Conservation (phyloP, 1,140 invertebrate species). For the Papilio dardanus region DNA sequence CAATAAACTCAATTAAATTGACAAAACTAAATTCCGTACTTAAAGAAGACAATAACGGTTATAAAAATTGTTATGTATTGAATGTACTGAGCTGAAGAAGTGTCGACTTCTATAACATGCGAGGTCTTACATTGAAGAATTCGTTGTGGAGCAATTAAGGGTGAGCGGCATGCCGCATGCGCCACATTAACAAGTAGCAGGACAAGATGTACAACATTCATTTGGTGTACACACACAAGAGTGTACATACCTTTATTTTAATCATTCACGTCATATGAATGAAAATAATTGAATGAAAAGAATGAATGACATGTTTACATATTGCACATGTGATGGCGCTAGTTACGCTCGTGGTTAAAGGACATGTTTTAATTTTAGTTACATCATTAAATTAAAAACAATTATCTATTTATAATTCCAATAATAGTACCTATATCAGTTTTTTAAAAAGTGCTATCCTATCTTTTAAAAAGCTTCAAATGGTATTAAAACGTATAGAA, state of each 20-base stretch:
- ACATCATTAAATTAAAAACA: too few relatives aligned
- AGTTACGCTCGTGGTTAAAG: neutral
- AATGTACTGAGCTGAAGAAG: slow-evolving; percentile 65
- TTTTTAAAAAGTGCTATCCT: too few relatives aligned
- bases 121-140: slow-evolving; percentile 68
- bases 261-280: neutral
- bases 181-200: slow-evolving; percentile 49
- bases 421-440: too few relatives aligned
- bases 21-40: too few relatives aligned
- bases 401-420: too few relatives aligned
- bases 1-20: too few relatives aligned
- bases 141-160: slow-evolving; percentile 77
- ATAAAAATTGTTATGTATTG: slow-evolving; percentile 45
- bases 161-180: slow-evolving; percentile 48
- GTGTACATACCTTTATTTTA: neutral
- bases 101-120: slow-evolving; percentile 61
- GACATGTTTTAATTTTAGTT: neutral
- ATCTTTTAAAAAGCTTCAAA: too few relatives aligned
- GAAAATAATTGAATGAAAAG: neutral
- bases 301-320: too few relatives aligned
- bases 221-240: neutral
- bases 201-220: slow-evolving; percentile 35
- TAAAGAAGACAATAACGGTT: too few relatives aligned
- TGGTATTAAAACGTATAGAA: too few relatives aligned
- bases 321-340: neutral